These are phyloP conservation scores for Eupleurogrammus muticus DNA, from an alignment of 2,797 vertebrate genomes.

Conservation along the genomic window DNA sequence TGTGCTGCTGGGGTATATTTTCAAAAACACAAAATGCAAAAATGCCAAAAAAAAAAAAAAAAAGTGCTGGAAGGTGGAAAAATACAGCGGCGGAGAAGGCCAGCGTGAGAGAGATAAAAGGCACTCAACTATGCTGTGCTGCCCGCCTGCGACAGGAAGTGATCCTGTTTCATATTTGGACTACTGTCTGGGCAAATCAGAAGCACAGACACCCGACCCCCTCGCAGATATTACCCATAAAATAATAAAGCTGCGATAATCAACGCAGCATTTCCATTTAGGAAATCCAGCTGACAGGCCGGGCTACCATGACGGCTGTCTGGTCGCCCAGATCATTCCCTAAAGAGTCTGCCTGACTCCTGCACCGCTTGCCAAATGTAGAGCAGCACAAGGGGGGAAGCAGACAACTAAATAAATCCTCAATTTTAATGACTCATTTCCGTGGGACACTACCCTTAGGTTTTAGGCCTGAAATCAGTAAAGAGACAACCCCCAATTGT, in stretches of 20 bases:
- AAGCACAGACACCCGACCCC: slow-evolving; percentile 57
- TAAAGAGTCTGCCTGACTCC: slow-evolving; percentile 65
- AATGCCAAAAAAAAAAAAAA: background rate
- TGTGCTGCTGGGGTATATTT: slow-evolving; percentile 15
- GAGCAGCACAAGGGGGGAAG: slow-evolving; percentile 63
- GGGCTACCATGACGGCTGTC: slow-evolving; percentile 37
- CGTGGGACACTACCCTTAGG: slow-evolving; percentile 76
- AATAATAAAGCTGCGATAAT: slow-evolving; percentile 71
- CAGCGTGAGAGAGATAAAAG: background rate
- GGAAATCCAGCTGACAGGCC: slow-evolving; percentile 61
- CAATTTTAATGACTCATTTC: slow-evolving; percentile 79
- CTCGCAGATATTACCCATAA: slow-evolving; percentile 69
- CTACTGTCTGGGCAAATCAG: slow-evolving; percentile 60
- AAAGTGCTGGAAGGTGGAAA: slow-evolving; percentile 24
- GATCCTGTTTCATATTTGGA: slow-evolving; percentile 53
- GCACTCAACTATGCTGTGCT: slow-evolving; percentile 30
- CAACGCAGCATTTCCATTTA: slow-evolving; percentile 65
- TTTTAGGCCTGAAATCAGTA: slow-evolving; percentile 64
- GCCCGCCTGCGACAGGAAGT: slow-evolving; percentile 24
- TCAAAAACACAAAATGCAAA: slow-evolving; percentile 24
- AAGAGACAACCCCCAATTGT: slow-evolving; percentile 56
- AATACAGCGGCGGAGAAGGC: slow-evolving; percentile 11
- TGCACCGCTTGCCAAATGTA: slow-evolving; percentile 54
- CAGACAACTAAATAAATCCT: slow-evolving; percentile 79
- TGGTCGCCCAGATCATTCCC: slow-evolving; percentile 66